These are phyloP conservation scores for Chrysemys picta DNA, from an alignment of 2,113 vertebrate species.

Conservation along the genomic window DNA sequence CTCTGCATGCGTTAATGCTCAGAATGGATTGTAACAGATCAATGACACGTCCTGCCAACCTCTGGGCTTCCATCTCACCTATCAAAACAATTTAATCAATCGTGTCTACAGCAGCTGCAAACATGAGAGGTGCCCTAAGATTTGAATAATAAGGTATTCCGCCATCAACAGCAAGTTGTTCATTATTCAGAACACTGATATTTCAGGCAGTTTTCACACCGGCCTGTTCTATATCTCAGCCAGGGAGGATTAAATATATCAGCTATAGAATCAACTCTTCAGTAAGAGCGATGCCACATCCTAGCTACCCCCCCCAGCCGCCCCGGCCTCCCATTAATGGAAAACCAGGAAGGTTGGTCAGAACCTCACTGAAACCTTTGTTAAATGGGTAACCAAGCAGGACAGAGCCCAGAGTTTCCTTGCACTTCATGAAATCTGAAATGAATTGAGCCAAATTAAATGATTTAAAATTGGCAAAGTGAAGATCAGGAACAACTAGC, in stretches of 20 bases:
- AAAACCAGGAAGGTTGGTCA: background rate
- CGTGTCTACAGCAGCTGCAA: background rate
- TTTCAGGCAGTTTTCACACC: slow-evolving; percentile 7
- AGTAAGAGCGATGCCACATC: background rate
- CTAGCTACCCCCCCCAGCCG: background rate
- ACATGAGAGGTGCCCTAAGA: background rate
- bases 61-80: background rate
- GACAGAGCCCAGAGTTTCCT: background rate
- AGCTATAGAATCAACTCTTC: background rate
- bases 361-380: background rate
- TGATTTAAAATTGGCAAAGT: background rate
- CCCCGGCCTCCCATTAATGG: fast-evolving
- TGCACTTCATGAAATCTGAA: background rate
- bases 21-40: background rate
- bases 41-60: background rate
- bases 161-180: background rate
- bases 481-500: background rate
- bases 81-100: slow-evolving; percentile 15
- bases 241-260: background rate
- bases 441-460: slow-evolving; percentile 1
- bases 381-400: slow-evolving; percentile 2
- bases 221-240: background rate
- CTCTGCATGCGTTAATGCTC: background rate
- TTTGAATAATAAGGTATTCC: slow-evolving; percentile 7
- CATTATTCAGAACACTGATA: background rate